Conservation (phyloP, 2,113 vertebrate genomes). For the Festucalex cinctus region DNA sequence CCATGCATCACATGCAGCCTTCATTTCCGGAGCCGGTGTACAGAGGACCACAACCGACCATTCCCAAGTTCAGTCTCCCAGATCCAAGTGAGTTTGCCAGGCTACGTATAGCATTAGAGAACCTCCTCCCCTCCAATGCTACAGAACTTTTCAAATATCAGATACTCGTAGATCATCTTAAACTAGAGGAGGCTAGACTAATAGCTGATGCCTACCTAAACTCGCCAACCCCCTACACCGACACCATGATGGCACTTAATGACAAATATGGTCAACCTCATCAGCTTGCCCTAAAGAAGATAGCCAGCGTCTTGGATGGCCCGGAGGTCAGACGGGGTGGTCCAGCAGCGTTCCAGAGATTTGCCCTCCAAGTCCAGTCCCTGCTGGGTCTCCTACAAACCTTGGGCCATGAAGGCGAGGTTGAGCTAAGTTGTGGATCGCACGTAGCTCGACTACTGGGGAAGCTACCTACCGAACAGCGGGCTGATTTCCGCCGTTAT, state of each 20-base stretch:
- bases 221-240: background rate
- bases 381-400: constrained; percentile 13
- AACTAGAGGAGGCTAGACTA: background rate
- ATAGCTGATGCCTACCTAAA: background rate
- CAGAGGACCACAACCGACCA: no score
- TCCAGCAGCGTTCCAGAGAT: constrained; percentile 8
- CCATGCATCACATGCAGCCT: no score
- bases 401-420: constrained; percentile 3
- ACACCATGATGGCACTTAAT: background rate
- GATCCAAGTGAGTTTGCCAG: no score
- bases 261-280: background rate
- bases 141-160: background rate
- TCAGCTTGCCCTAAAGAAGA: background rate
- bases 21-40: no score
- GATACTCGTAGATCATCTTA: background rate
- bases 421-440: constrained; percentile 8
- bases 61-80: no score
- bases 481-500: constrained; percentile 1
- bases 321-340: background rate
- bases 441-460: constrained; percentile 16
- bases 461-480: constrained; percentile 7
- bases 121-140: no score
- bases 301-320: background rate
- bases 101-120: no score
- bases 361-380: constrained; percentile 13